Evolutionary conservation across 2,113 vertebrate genomes (phyloP).

Genomic region (Antechinus stuartii): DNA sequence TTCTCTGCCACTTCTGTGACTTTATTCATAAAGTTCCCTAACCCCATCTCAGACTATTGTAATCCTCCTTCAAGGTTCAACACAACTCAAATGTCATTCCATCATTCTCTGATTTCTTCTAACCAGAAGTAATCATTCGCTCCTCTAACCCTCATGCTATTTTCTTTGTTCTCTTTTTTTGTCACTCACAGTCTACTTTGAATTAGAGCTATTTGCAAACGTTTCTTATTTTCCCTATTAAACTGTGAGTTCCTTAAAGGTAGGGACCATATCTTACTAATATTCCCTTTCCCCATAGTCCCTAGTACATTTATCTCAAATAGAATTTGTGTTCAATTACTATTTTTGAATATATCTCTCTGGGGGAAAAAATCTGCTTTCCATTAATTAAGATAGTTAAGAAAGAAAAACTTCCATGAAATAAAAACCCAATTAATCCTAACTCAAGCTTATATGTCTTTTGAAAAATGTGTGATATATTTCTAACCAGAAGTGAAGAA

Average conservation of each 20-base stretch:
- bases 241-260: neutral
- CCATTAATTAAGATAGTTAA: neutral
- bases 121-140: neutral
- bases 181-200: neutral
- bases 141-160: neutral
- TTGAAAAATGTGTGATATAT: neutral
- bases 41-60: neutral
- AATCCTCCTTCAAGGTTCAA: neutral
- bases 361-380: neutral
- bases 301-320: neutral
- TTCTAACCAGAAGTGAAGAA: neutral
- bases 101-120: neutral
- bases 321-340: neutral
- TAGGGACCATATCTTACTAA: neutral
- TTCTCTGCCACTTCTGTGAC: neutral
- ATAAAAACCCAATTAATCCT: neutral
- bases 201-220: neutral
- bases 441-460: neutral
- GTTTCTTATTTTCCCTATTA: neutral
- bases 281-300: neutral
- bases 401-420: neutral
- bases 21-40: neutral
- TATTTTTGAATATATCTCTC: neutral
- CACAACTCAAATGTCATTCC: conserved; percentile 1
- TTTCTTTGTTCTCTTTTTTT: neutral